Evolutionary conservation across 2,797 vertebrate genomes (phyloP), one percentile per base, ranked within the genome.

Genomic region (Neomorphus geoffroyi): DNA sequence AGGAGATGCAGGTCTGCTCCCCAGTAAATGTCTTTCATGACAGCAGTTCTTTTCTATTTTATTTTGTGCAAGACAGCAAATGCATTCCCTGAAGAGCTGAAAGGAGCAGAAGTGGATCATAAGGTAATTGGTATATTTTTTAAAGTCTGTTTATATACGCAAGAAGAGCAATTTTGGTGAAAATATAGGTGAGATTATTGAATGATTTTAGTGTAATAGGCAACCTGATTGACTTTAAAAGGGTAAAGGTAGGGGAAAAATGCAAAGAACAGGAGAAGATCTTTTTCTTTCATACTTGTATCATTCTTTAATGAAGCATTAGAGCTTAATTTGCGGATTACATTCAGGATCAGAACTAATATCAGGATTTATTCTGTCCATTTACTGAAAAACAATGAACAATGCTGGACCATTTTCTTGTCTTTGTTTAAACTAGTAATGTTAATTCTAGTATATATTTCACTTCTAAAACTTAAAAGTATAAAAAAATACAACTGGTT

Each of bases 121-220:
- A 64, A 66, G 43, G 61, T 80, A 94, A 74, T 45, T 90, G 57
- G 22, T 79, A n/a, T 66, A 43, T 81, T 93, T 93, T 93, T 79
- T 58, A 88, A 92, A 69, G 81, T 84, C 46, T 86, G 28, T 74
- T 94, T 93, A 64, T 57, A 77, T 56, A 56, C 13, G 33, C 64
- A 30, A 81, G 65, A 60, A 80, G 26, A 83, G 11, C 13, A n/a
- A 39, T 88, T 87, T 62, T 61, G n/a, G 8, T 58, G 46, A 72
- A 88, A 45, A 64, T 79, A 78, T 72, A 54, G 11, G 13, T 65
- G 86, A 13, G 21, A 6, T 56, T 84, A 66, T 46, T 84, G 45
- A 84, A 57, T 88, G 1, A 88, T 58, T 91, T 90, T 69, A 64
- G 18, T 64, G 90, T 37, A n/a, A 87, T 87, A 78, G 15, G 64